Base-by-base conservation (phyloP, 2,888 invertebrate genomes). In the Augochlorella aurata region DNA sequence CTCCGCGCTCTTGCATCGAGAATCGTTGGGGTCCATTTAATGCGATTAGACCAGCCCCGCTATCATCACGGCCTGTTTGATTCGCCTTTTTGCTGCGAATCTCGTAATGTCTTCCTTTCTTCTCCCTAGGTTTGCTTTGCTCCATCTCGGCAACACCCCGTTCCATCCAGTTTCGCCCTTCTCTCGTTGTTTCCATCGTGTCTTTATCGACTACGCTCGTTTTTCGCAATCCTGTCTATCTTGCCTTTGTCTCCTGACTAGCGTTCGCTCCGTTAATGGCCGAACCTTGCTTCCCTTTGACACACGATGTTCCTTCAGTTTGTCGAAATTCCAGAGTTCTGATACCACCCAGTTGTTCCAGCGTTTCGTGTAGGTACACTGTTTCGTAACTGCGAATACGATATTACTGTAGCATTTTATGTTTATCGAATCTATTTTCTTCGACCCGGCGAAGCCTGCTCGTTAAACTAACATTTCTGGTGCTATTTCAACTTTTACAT, bases 1-100 rank as follows among this genome's bases (percentile, higher is more conserved):
- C 68, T 49, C 16, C 16, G 24, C 14, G 44, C 61, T 18, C 69
- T 47, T 38, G 67, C 79, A 87, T 88, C 79, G 77, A 74, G 81
- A 87, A 88, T 84, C 86, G 84, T 76, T 70, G 78, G 84, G 75
- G 81, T 88, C 86, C 86, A 81, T 88, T 88, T 88, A 88, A 88
- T 88, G 83, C 88, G 88, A 88, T 88, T 88, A 88, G 83, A 83
- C 74, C 79, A 82, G 74, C 82, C 68, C 78, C 44, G 85, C 83
- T 84, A 88, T 88, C 88, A 88, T 88, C 86, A 84, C 70, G 81
- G 82, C 84, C 84, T 80, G 83, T 83, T 88, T 87, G 88, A 85
- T 85, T 88, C 88, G 84, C 85, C 81, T 88, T 88, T 88, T 88
- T 87, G 81, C 81, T 85, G 5, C 65, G 68, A 71, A 73, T 66